Percentiles rank a stretch among this genome's conserved stretches.
Conservation (phyloP, 2,888 invertebrate species). For the Rutpela maculata region DNA sequence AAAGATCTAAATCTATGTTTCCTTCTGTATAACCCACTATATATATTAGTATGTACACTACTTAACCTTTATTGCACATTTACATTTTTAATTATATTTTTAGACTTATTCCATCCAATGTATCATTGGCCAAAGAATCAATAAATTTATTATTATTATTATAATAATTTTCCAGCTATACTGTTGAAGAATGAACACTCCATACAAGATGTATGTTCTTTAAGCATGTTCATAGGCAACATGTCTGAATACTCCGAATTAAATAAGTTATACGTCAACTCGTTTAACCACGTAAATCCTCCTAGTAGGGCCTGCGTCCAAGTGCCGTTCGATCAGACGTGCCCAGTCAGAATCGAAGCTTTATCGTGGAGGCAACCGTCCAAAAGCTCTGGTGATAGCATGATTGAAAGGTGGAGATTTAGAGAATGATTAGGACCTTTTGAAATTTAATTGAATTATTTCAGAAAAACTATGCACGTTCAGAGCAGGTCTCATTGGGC, state of each 20-base stretch:
- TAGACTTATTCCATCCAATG: too few relatives aligned
- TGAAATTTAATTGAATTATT: slow-evolving; percentile 44
- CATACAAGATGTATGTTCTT: slow-evolving; percentile 84
- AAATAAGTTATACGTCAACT: slow-evolving; percentile 85
- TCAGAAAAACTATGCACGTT: slow-evolving; percentile 91
- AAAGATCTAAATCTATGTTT: too few relatives aligned
- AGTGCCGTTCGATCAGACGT: slow-evolving; percentile 80
- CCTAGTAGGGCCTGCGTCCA: slow-evolving; percentile 92
- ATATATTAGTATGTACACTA: too few relatives aligned
- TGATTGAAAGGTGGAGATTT: slow-evolving; percentile 64
- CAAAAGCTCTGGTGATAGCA: slow-evolving; percentile 60
- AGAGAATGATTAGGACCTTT: slow-evolving; percentile 28
- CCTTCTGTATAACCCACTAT: too few relatives aligned
- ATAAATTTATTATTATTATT: too few relatives aligned
- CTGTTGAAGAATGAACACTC: slow-evolving; percentile 71
- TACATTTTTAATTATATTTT: too few relatives aligned
- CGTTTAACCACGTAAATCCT: slow-evolving; percentile 86
- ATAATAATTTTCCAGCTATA: slow-evolving; percentile 27
- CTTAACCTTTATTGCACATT: too few relatives aligned
- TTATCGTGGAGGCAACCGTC: slow-evolving; percentile 76
- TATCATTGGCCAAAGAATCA: too few relatives aligned
- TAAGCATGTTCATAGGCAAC: slow-evolving; percentile 89
- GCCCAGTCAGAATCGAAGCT: slow-evolving; percentile 87
- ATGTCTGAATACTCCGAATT: slow-evolving; percentile 87
- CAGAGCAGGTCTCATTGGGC: slow-evolving; percentile 98